Percentiles rank a stretch among this genome's conserved stretches.
Evolutionary conservation across 2,888 invertebrate species (phyloP).

Genomic region (Leptura quadrifasciata): DNA sequence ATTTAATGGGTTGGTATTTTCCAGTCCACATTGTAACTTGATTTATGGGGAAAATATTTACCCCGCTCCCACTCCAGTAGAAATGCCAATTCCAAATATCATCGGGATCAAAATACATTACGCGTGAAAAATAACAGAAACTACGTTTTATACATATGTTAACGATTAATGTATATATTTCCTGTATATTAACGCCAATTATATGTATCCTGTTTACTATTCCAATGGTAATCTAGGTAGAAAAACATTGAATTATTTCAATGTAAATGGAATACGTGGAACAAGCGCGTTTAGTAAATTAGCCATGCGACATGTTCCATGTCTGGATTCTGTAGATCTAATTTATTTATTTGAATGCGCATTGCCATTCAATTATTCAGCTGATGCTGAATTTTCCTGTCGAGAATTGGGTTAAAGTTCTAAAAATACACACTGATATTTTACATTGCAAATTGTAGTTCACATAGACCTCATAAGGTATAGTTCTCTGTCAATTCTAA

Average conservation of each 20-base stretch:
- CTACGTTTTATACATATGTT: not conserved
- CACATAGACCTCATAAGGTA: not conserved
- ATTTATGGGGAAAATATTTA: slow-evolving; percentile 29
- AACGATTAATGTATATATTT: not conserved
- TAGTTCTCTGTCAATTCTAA: no score
- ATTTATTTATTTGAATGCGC: not conserved
- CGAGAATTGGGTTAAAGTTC: slow-evolving; percentile 2
- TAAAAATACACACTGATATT: not conserved
- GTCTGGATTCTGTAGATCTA: not conserved
- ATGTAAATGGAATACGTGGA: not conserved
- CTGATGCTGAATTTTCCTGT: not conserved
- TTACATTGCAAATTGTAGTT: not conserved
- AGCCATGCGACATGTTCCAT: not conserved
- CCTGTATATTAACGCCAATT: not conserved
- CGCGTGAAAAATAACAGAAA: not conserved
- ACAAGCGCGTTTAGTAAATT: not conserved
- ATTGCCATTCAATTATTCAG: not conserved
- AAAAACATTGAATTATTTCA: not conserved
- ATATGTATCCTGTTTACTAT: not conserved
- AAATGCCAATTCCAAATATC: not conserved
- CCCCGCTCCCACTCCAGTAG: not conserved
- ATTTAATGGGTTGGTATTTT: slow-evolving; percentile 26
- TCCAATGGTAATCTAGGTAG: not conserved
- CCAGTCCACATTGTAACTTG: slow-evolving; percentile 15
- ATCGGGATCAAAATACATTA: not conserved